phyloP scores from a whole-genome alignment of 2,113 vertebrate genomes.

The Thomomys bottae region DNA sequence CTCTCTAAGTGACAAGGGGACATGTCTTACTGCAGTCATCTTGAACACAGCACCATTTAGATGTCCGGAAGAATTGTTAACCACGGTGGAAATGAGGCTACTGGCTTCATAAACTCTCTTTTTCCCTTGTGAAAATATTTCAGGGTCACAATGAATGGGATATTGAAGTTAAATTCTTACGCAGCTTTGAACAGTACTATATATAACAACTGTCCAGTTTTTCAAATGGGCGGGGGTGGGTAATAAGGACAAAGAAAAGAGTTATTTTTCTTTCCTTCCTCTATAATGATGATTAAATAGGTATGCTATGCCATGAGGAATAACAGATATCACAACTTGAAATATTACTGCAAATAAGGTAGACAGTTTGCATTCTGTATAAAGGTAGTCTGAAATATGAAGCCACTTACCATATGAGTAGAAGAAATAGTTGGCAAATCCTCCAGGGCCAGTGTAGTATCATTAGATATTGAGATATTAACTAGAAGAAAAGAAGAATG shows the following conservation, averaged over 20 bases:
- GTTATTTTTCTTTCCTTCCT: neutral
- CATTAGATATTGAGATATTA: conserved; percentile 86
- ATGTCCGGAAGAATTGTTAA: conserved; percentile 35
- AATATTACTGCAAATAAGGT: neutral
- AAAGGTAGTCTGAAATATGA: neutral
- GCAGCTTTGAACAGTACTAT: neutral
- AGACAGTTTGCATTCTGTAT: neutral
- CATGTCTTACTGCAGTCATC: conserved; percentile 23
- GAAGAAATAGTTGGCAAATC: conserved; percentile 84
- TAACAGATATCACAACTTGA: neutral
- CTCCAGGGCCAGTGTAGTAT: conserved; percentile 74
- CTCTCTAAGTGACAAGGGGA: conserved; percentile 48
- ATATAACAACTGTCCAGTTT: neutral
- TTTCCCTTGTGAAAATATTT: conserved; percentile 32
- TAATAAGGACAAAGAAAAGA: neutral
- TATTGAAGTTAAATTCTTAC: neutral
- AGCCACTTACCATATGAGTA: conserved; percentile 86
- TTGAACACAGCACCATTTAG: conserved; percentile 9
- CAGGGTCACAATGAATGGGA: conserved; percentile 23
- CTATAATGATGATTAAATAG: neutral
- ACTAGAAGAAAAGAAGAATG: conserved; percentile 85
- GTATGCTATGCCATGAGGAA: neutral
- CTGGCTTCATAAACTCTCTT: neutral
- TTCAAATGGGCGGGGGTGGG: neutral
- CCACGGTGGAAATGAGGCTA: neutral